Percentiles rank a stretch among this genome's conserved stretches.
phyloP scores from a whole-genome alignment of 2,888 invertebrate genomes.

The Tenthredo scrophulariae region DNA sequence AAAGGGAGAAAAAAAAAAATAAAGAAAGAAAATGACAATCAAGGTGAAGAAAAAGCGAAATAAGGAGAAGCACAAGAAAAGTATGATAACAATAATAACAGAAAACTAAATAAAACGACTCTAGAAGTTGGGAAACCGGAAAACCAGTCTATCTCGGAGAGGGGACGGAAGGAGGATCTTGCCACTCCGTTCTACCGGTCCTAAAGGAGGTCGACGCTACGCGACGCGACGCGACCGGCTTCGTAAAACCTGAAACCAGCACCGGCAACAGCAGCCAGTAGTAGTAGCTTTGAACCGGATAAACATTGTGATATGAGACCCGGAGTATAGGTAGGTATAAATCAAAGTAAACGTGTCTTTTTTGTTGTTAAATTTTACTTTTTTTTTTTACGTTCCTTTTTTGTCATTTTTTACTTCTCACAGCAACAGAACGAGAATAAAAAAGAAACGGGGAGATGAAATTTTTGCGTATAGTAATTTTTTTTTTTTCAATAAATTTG shows the following conservation, averaged over 20 bases:
- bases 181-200: slow-evolving; percentile 69
- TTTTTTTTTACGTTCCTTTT: neutral
- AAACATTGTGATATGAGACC: slow-evolving; percentile 30
- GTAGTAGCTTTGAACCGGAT: slow-evolving; percentile 33
- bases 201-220: slow-evolving; percentile 73
- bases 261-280: neutral
- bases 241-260: slow-evolving; percentile 53
- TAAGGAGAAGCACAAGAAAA: neutral
- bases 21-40: neutral
- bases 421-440: neutral
- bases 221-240: slow-evolving; percentile 63
- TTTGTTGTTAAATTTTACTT: neutral
- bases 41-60: neutral
- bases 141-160: neutral
- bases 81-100: neutral
- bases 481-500: neutral
- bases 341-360: no score
- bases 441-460: no score
- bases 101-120: neutral
- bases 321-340: neutral
- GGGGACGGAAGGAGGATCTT: slow-evolving; percentile 31
- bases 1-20: neutral
- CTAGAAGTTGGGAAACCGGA: slow-evolving; percentile 38
- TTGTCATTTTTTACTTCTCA: neutral
- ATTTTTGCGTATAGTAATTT: no score